These are phyloP conservation scores for Magallana ariakensis DNA, from an alignment of 1,140 invertebrate species.

Conservation along the genomic window DNA sequence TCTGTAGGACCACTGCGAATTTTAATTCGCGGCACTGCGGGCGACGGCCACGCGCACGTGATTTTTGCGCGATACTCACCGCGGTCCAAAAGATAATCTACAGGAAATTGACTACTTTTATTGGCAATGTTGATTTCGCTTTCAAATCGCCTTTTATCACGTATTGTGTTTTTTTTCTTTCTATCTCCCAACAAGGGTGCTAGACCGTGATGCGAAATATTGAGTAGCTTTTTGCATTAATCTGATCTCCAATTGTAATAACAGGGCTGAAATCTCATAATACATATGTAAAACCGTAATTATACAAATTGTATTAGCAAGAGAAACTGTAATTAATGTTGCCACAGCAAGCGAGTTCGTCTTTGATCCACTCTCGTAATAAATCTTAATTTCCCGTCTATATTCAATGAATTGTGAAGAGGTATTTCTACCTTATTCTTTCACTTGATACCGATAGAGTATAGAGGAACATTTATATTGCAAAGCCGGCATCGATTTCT, in stretches of 20 bases:
- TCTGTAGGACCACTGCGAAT: background rate
- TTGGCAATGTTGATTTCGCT: slow-evolving; percentile 27
- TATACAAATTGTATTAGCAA: slow-evolving; percentile 36
- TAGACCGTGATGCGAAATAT: slow-evolving; percentile 24
- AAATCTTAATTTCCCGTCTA: slow-evolving; percentile 36
- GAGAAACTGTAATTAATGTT: slow-evolving; percentile 30
- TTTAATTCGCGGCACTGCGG: slow-evolving; percentile 10
- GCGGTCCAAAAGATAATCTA: background rate
- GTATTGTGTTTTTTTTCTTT: slow-evolving; percentile 7
- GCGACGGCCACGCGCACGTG: background rate
- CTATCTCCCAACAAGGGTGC: background rate
- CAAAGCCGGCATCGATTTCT: slow-evolving; percentile 20
- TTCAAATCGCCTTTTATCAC: slow-evolving; percentile 24
- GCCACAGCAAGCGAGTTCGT: background rate
- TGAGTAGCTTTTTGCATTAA: slow-evolving; percentile 32
- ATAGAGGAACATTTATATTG: slow-evolving; percentile 28
- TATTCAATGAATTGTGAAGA: slow-evolving; percentile 35
- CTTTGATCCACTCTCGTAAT: slow-evolving; percentile 14
- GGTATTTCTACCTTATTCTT: background rate
- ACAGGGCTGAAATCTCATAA: slow-evolving; percentile 32
- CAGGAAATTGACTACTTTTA: slow-evolving; percentile 36
- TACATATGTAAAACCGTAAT: slow-evolving; percentile 38
- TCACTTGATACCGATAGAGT: background rate
- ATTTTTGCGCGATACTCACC: background rate
- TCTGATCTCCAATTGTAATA: slow-evolving; percentile 32